Conservation (phyloP, 2,888 invertebrate genomes). For the Labia minor region DNA sequence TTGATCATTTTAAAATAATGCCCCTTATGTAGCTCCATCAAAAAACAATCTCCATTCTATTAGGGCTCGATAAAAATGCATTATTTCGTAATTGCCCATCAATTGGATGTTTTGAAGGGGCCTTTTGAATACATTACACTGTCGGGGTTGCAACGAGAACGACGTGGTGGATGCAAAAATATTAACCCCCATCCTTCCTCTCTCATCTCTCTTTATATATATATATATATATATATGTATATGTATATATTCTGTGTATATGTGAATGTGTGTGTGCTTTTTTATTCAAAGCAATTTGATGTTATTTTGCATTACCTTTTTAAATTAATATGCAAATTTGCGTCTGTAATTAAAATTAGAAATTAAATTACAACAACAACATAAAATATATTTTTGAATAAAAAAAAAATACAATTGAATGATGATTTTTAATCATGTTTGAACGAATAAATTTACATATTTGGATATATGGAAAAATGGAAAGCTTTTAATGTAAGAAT, state of each 20-base stretch:
- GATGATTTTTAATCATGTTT: slow-evolving; percentile 13
- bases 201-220: no score
- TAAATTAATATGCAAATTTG: slow-evolving; percentile 13
- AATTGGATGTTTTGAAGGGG: slow-evolving; percentile 13
- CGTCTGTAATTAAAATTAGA: slow-evolving; percentile 13
- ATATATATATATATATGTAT: background rate
- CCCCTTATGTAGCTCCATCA: slow-evolving; percentile 13
- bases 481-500: slow-evolving; percentile 13
- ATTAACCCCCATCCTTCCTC: background rate
- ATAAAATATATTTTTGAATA: slow-evolving; percentile 8
- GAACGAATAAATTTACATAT: slow-evolving; percentile 7
- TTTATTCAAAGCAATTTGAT: slow-evolving; percentile 13
- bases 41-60: slow-evolving; percentile 13
- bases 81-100: slow-evolving; percentile 13
- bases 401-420: slow-evolving; percentile 8
- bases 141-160: background rate
- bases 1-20: slow-evolving; percentile 13
- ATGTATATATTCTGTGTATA: no score
- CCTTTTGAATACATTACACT: background rate
- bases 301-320: slow-evolving; percentile 13
- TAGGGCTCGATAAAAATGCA: slow-evolving; percentile 13
- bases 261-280: background rate
- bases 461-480: background rate
- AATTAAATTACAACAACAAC: slow-evolving; percentile 13
- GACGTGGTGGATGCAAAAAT: background rate